phyloP scores from a whole-genome alignment of 1,140 invertebrate species.

The Formica selysi region DNA sequence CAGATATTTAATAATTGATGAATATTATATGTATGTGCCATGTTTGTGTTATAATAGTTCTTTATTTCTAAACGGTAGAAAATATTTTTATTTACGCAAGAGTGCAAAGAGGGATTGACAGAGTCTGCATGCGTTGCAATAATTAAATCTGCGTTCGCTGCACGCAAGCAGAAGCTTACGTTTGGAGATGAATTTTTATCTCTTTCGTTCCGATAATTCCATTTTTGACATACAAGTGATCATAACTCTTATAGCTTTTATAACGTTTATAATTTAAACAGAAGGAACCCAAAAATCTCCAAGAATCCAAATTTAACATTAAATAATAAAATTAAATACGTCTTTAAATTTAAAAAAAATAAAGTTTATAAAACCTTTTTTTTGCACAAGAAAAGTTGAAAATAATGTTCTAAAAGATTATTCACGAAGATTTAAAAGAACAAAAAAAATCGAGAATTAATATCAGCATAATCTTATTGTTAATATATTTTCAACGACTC shows the following conservation, averaged over 20 bases:
- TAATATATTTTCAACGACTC: too few relatives aligned
- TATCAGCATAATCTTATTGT: neutral
- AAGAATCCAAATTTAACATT: neutral
- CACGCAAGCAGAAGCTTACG: constrained; percentile 52
- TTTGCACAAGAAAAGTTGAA: neutral
- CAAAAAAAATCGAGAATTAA: neutral
- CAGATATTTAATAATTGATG: constrained; percentile 33
- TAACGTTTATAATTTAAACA: neutral
- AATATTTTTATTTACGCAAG: constrained; percentile 63
- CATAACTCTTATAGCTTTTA: constrained; percentile 33
- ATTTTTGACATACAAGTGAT: constrained; percentile 48
- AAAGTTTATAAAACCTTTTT: neutral
- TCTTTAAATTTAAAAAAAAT: constrained; percentile 12
- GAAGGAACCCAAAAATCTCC: neutral
- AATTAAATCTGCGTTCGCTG: constrained; percentile 55
- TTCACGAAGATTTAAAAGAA: neutral
- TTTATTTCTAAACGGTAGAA: constrained; percentile 64
- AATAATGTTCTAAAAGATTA: neutral
- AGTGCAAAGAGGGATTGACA: constrained; percentile 61
- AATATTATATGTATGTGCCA: constrained; percentile 9
- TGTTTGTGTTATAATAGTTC: constrained; percentile 57
- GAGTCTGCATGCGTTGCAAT: constrained; percentile 60
- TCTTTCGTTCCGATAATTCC: constrained; percentile 7
- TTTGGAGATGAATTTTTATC: constrained; percentile 38
- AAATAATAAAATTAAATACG: neutral